Evolutionary conservation across 2,888 invertebrate species (phyloP), one percentile per base, ranked within the genome.

Genomic region (Lasioglossum figueresi): DNA sequence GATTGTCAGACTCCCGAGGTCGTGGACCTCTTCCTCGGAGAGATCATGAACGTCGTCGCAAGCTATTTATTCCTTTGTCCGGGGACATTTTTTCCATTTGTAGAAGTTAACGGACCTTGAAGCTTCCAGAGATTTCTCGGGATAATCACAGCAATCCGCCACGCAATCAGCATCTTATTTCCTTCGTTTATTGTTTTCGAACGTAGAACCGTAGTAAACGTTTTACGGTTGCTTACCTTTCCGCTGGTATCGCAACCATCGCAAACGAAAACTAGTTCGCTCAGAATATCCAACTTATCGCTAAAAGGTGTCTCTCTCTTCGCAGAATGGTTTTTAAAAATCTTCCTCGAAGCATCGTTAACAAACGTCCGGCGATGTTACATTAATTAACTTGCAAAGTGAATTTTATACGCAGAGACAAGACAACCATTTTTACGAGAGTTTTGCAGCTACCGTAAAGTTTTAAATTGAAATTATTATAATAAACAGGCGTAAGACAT

Each of bases 1-100:
- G 63, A 79, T 56, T 68, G 80, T 78, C 80, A 66, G 73, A 71
- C 80, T 70, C n/a, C 43, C 31, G 79, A 85, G 90, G 86, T 86
- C 86, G 80, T 84, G 85, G 83, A 90, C 83, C 87, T 78, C 31
- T 19, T 34, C 12, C 70, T 16, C n/a, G 37, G 52, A 79, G 79
- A 77, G 74, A 79, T 76, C 66, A 37, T 34, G 37, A 72, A 83
- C 78, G 40, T 70, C 43, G 82, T 83, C 77, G 63, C 59, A 45
- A 63, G 52, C 76, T 66, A 76, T 85, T 84, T 79, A 59, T 74
- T 81, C 82, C 74, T 85, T 82, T 85, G 82, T 68, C 79, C 74
- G 68, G 37, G 27, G 68, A 76, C 56, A 27, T 79, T 66, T 77
- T 76, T 77, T 76, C 43, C 43, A 31, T 66, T 74, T 68, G 59